Evolutionary conservation across 2,888 invertebrate genomes (phyloP), one percentile per base, ranked within the genome.

Genomic region (Neocrepidodera transversa): DNA sequence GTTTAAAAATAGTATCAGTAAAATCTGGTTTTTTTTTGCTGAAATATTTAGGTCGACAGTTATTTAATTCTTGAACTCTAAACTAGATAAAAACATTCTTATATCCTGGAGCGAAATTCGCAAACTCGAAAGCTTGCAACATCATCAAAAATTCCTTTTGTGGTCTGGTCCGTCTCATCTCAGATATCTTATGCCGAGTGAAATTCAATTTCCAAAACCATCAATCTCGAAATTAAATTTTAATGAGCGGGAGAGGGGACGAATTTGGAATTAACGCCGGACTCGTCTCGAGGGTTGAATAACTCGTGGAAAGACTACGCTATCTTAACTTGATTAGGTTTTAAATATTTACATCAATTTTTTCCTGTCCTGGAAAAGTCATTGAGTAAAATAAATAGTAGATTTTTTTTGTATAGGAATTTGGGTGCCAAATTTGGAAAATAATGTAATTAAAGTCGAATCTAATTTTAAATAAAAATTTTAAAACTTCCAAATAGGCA

Each of bases 261-360:
- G 13, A 14, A 28, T 48, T 49, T 49, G 42, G 42, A 59, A 48
- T 48, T 48, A 48, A 48, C 32, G 23, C 43, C 10, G 35, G 14
- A 35, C 35, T 10, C 35, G 30, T 48, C 32, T 16, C 3, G 48
- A 17, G 13, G 7, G 11, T 4, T 1, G n/a, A 48, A 17, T 11
- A 14, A 30, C 20, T 17, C 11, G 28, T 28, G 10, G 35, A 20
- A 48, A 48, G 48, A 48, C 20, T 20, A 14, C 45, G 45, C 60
- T 55, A 62, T 52, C 58, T 26, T 40, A 51, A 58, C 64, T 56
- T 67, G 68, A 68, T 68, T 68, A 65, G 57, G 61, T 65, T 67
- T 68, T 66, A 68, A 68, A 68, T 68, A 68, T 68, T 68, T 66
- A 68, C 65, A 58, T 65, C 66, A 66, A 66, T 65, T 66, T 65